Base-by-base conservation (phyloP, 2,113 vertebrate species). In the Vanacampus margaritifer region DNA sequence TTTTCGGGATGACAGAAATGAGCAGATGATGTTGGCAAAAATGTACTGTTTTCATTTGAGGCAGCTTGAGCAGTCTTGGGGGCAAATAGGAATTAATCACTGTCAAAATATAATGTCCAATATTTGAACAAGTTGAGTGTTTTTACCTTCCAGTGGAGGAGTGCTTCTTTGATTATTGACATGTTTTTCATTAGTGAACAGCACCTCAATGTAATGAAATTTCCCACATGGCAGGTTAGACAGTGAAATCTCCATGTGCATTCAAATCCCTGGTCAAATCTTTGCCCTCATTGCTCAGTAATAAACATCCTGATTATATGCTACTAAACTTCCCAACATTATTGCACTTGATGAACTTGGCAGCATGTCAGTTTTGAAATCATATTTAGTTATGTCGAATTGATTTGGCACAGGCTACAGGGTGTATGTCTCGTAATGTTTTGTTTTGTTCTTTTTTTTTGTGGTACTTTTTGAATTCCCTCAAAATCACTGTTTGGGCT, bases 341-440 rank as follows among this genome's bases (percentile, higher is more conserved):
- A 24, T 35, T 21, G 32, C 16, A 10, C 67, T 69, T 77, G 71
- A 85, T 83, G 66, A 81, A 81, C 70, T 73, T 80, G 77, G 81
- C 80, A 43, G 32, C 0, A 2, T 64, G 64, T 71, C 80, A 64
- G 9, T 35, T 65, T 74, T 39, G 24, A 65, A 69, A 73, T 62
- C 19, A 32, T 66, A 39, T 73, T 78, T 69, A 69, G 79, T 84
- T 69, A 60, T 51, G 70, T 17, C 23, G n/a, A 75, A 76, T 78
- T 68, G 24, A 64, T 75, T 82, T 80, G 77, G 73, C 75, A 67
- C 21, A 48, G 66, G 64, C 70, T 68, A 64, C 39, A 23, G 3
- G 14, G 14, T 10, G 37, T 39, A 39, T 39, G 37, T 39, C 37
- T 10, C 37, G 37, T 39, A 39, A 39, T 11, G 11, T 10, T 39